Conservation (phyloP, 1,140 invertebrate genomes). For the Eumeta japonica region DNA sequence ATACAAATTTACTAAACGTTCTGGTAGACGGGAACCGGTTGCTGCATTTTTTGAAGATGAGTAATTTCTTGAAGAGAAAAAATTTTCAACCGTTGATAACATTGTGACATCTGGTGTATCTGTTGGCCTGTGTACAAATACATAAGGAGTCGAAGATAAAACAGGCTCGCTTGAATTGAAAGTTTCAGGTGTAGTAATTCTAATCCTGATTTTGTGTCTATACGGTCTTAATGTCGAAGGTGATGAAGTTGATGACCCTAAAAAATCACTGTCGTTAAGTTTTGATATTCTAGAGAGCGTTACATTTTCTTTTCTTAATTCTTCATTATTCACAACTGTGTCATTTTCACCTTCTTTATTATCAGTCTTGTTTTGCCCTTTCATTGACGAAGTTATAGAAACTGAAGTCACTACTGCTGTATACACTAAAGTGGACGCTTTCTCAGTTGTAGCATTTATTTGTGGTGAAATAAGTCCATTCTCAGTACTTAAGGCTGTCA, state of each 20-base stretch:
- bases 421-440: conserved; percentile 47
- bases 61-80: conserved; percentile 8
- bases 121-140: conserved; percentile 16
- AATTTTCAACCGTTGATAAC: conserved; percentile 16
- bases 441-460: conserved; percentile 38
- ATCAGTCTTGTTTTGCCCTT: conserved; percentile 48
- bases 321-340: too few relatives aligned
- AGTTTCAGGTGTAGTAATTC: conserved; percentile 39
- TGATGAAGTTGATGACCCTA: too few relatives aligned
- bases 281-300: too few relatives aligned
- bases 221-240: conserved; percentile 21
- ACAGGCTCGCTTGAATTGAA: conserved; percentile 21
- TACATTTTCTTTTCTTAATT: too few relatives aligned
- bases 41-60: conserved; percentile 25
- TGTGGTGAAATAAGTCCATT: conserved; percentile 14
- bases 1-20: conserved; percentile 30
- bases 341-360: conserved; percentile 25
- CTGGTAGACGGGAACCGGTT: conserved; percentile 30
- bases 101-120: conserved; percentile 21
- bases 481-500: conserved; percentile 35
- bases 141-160: conserved; percentile 12
- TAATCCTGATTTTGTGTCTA: conserved; percentile 38
- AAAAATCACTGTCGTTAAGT: too few relatives aligned
- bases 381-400: conserved; percentile 52
- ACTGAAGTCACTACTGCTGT: conserved; percentile 57